Evolutionary conservation across 2,888 invertebrate genomes (phyloP), one percentile per base, ranked within the genome.

Genomic region (Bombylius major): DNA sequence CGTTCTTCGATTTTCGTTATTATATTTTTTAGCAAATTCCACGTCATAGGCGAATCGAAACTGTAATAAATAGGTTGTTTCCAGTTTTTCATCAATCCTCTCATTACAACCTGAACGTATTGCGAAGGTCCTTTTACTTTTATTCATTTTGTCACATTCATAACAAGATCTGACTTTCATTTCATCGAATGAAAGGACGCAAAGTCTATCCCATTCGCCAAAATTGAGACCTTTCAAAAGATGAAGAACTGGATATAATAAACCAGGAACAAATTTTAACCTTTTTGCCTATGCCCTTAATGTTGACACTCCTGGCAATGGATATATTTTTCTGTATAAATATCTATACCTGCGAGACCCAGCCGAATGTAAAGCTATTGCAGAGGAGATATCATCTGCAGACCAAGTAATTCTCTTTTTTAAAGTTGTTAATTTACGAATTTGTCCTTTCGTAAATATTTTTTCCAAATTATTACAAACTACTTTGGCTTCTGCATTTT

Each of bases 41-140:
- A 48, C 7, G 42, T 55, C 36, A 60, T 58, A 47, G 52, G 47
- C 9, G 23, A 9, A 52, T 60, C 58, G 23, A 58, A 53, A 32
- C 58, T 47, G 32, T 61, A 62, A 49, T 56, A 60, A 39, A 62
- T 33, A n/a, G 54, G 36, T 14, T 60, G 62, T 42, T 58, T 57
- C 61, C 62, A 60, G 9, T 58, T 56, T n/a, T 51, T 47, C 1
- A 39, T 34, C 4, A 61, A 45, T 0, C 61, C 60, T 32, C 59
- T 55, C 4, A 60, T 57, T 4, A 49, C 53, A 7, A 61, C 57
- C 46, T 61, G 54, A 7, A 55, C 59, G 32, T 53, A 57, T n/a
- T n/a, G n/a, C n/a, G n/a, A n/a, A n/a, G n/a, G n/a, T n/a, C n/a
- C n/a, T n/a, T 42, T 46, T 1, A 46, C 11, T n/a, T n/a, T n/a